These are phyloP conservation scores for Acleris cristana DNA, from an alignment of 2,888 invertebrate genomes.

Conservation along the genomic window DNA sequence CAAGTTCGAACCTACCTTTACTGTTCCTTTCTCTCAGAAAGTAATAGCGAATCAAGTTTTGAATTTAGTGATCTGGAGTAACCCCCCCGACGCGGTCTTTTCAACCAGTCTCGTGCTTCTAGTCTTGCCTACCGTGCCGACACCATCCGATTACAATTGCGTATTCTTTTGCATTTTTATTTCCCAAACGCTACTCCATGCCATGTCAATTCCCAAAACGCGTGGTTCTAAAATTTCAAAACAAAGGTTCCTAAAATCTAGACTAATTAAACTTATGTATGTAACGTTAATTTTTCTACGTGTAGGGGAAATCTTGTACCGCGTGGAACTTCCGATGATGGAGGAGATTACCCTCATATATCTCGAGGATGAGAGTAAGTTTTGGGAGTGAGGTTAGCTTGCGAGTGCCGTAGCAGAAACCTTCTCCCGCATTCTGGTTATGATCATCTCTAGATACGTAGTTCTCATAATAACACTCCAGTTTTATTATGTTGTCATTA, in stretches of 20 bases:
- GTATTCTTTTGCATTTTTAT: constrained; percentile 66
- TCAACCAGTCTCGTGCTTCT: constrained; percentile 77
- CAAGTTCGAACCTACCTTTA: too few relatives aligned
- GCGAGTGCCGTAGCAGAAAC: constrained; percentile 86
- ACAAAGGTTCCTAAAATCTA: constrained; percentile 36
- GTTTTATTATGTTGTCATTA: constrained; percentile 75
- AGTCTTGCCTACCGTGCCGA: constrained; percentile 73
- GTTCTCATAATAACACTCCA: constrained; percentile 84
- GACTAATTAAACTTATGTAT: constrained; percentile 62
- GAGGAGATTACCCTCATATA: constrained; percentile 96
- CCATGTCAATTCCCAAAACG: constrained; percentile 44
- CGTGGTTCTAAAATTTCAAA: constrained; percentile 3
- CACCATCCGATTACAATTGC: constrained; percentile 36
- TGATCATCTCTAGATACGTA: constrained; percentile 84
- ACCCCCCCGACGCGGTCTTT: constrained; percentile 51
- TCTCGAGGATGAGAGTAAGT: constrained; percentile 94
- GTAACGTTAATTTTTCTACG: constrained; percentile 84
- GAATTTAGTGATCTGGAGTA: too few relatives aligned
- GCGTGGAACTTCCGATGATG: constrained; percentile 96
- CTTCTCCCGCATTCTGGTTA: constrained; percentile 85
- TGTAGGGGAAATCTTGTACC: constrained; percentile 95
- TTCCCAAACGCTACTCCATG: constrained; percentile 68
- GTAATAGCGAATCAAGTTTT: too few relatives aligned
- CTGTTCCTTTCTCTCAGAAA: too few relatives aligned
- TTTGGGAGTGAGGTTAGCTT: constrained; percentile 86